Evolutionary conservation across 2,113 vertebrate species (phyloP).

Genomic region (Dipodomys ordii): DNA sequence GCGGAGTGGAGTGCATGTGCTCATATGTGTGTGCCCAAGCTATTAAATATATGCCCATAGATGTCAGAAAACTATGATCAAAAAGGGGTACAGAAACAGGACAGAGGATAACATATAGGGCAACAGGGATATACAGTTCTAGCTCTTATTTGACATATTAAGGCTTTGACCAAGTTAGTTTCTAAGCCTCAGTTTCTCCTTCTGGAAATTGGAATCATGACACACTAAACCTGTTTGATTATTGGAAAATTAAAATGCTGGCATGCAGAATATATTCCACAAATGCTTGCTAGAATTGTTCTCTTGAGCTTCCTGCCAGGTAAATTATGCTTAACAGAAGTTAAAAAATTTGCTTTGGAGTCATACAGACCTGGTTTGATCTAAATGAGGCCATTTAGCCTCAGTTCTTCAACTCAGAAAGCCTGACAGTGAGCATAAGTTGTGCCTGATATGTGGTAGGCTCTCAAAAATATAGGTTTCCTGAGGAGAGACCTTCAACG

Average conservation of each 20-base stretch:
- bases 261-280: neutral
- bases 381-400: neutral
- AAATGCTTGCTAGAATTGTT: neutral
- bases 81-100: neutral
- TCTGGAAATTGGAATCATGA: constrained; percentile 8
- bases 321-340: neutral
- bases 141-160: neutral
- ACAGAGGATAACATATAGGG: too few relatives aligned
- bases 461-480: neutral
- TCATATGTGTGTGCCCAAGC: neutral
- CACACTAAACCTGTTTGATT: neutral
- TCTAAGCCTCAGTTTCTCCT: constrained; percentile 43
- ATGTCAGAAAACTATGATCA: constrained; percentile 25
- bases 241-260: neutral
- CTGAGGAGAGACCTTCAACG: neutral
- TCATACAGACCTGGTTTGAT: neutral
- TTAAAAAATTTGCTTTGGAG: neutral
- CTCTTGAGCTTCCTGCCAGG: neutral
- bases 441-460: neutral
- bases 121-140: neutral
- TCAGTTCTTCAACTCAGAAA: neutral
- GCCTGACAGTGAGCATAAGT: neutral
- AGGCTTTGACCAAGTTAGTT: neutral
- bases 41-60: neutral
- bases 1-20: neutral